Percentiles rank a stretch among this genome's conserved stretches.
phyloP scores from a whole-genome alignment of 2,113 vertebrate genomes.

The Gopherus evgoodei region DNA sequence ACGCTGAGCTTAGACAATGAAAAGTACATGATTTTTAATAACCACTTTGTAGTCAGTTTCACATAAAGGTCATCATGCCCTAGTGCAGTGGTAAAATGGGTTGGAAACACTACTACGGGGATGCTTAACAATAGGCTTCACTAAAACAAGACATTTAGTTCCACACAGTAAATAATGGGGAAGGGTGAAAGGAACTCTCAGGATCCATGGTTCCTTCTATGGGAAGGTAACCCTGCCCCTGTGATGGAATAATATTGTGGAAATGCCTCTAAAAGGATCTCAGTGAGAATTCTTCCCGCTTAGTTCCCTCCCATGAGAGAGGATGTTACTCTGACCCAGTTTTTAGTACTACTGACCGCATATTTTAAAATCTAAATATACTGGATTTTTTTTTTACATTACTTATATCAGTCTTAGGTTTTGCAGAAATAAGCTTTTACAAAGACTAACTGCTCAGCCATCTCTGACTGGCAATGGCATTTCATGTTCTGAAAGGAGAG shows the following conservation, averaged over 20 bases:
- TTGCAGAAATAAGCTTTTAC: neutral
- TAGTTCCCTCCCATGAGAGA: neutral
- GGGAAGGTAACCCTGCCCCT: neutral
- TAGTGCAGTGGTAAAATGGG: neutral
- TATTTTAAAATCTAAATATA: neutral
- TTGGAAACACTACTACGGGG: neutral
- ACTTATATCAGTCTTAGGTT: neutral
- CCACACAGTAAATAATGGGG: neutral
- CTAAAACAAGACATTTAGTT: neutral
- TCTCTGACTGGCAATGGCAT: neutral
- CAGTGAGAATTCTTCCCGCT: neutral
- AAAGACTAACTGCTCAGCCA: neutral
- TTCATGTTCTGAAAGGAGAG: neutral
- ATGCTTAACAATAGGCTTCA: neutral
- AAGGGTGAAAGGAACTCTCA: neutral
- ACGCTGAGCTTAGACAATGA: neutral
- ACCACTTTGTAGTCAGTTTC: constrained; percentile 1
- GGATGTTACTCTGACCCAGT: neutral
- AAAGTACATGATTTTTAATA: neutral
- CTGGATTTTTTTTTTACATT: neutral
- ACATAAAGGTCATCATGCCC: constrained; percentile 45
- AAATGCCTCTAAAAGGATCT: neutral
- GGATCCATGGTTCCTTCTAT: neutral
- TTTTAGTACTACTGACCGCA: neutral
- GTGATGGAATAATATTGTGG: neutral